Evolutionary conservation across 1,140 invertebrate species (phyloP).

Genomic region (Ectropis grisescens): DNA sequence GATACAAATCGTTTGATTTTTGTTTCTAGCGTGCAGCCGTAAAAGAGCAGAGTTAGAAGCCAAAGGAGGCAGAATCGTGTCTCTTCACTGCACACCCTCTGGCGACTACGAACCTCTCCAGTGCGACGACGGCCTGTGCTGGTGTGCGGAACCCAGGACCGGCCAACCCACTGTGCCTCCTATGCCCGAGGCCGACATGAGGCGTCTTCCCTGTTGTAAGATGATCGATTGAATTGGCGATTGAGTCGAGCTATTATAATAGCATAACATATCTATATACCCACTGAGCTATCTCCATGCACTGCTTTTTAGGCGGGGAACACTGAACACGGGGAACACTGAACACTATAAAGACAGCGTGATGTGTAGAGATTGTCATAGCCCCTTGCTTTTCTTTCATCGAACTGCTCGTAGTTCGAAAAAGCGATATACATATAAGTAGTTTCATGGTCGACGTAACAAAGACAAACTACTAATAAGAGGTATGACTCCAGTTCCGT

Average conservation of each 20-base stretch:
- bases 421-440: too few relatives aligned
- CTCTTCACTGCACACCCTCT: conserved; percentile 70
- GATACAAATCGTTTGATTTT: too few relatives aligned
- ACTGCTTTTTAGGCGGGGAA: too few relatives aligned
- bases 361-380: too few relatives aligned
- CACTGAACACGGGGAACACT: too few relatives aligned
- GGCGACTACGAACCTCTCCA: conserved; percentile 75
- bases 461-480: too few relatives aligned
- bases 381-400: too few relatives aligned
- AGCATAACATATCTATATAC: neutral
- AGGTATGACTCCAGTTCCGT: too few relatives aligned
- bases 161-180: conserved; percentile 63
- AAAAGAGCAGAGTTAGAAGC: conserved; percentile 63
- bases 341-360: too few relatives aligned
- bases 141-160: conserved; percentile 71
- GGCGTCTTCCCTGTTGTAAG: conserved; percentile 71
- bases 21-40: conserved; percentile 73
- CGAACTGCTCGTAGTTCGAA: too few relatives aligned
- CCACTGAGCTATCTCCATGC: too few relatives aligned
- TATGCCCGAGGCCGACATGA: conserved; percentile 67
- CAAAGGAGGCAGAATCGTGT: conserved; percentile 39
- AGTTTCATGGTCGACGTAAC: too few relatives aligned
- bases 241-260: neutral
- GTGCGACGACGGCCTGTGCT: conserved; percentile 73
- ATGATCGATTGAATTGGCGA: conserved; percentile 29